These are phyloP conservation scores for Scelioninae gen. 1 DNA, from an alignment of 2,888 invertebrate genomes.

Conservation along the genomic window DNA sequence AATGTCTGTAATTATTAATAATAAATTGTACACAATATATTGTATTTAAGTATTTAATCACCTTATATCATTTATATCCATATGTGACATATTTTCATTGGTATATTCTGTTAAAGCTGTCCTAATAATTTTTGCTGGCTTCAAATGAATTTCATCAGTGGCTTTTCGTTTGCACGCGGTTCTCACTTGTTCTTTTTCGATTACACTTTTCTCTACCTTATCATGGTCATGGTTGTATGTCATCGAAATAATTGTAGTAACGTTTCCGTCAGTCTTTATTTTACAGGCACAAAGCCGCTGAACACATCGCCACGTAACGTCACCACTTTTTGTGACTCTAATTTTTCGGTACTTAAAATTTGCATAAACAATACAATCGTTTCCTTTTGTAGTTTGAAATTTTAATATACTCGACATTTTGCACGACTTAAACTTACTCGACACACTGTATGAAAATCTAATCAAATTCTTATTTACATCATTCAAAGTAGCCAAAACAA, in stretches of 20 bases:
- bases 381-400: constrained; percentile 4
- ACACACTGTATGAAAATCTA: background rate
- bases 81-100: background rate
- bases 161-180: background rate
- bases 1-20: background rate
- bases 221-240: background rate
- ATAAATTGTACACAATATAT: background rate
- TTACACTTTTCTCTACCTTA: background rate
- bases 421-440: too few relatives aligned
- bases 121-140: constrained; percentile 1
- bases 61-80: background rate
- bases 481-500: too few relatives aligned
- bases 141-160: background rate
- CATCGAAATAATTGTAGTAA: constrained; percentile 2
- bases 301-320: constrained; percentile 10
- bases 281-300: constrained; percentile 3
- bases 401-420: background rate
- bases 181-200: background rate
- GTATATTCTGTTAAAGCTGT: background rate
- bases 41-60: background rate
- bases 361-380: background rate
- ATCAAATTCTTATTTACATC: background rate
- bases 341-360: constrained; percentile 5
- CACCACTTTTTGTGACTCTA: background rate
- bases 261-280: background rate